These are phyloP conservation scores for Blastomussa wellsi DNA, from an alignment of 92 coral and sea anemone species.

Conservation along the genomic window DNA sequence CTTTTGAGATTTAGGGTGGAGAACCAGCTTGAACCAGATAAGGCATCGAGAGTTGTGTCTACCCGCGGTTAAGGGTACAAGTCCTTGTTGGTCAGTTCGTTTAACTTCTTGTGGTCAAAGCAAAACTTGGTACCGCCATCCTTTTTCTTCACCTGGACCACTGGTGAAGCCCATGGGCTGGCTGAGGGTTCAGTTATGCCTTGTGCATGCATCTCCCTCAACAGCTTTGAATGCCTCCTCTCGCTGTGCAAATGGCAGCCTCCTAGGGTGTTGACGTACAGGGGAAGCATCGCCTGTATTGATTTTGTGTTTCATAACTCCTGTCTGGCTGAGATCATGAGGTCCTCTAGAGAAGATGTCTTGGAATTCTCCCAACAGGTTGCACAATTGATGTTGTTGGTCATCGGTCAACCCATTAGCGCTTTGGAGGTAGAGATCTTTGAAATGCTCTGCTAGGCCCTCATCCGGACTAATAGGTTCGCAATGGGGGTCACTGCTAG, in stretches of 20 bases:
- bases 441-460: slow-evolving; percentile 34
- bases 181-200: no score
- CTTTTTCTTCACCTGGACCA: no score
- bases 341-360: slow-evolving; percentile 46
- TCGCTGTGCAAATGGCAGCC: not conserved
- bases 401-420: slow-evolving; percentile 11
- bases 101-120: not conserved
- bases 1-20: not conserved
- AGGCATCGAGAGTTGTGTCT: not conserved
- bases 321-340: slow-evolving; percentile 46
- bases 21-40: not conserved
- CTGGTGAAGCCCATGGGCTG: no score
- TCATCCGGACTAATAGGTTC: not conserved
- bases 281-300: no score
- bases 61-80: not conserved
- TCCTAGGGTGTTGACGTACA: slow-evolving; percentile 5
- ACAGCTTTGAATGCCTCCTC: no score
- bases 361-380: slow-evolving; percentile 45
- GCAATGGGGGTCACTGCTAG: not conserved
- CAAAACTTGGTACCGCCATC: not conserved
- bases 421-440: slow-evolving; percentile 43
- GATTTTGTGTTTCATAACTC: no score
- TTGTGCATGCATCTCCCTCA: no score
- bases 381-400: slow-evolving; percentile 35
- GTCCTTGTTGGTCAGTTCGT: not conserved